Evolutionary conservation across 2,797 vertebrate species (phyloP).

Genomic region (Acanthurus tractus): DNA sequence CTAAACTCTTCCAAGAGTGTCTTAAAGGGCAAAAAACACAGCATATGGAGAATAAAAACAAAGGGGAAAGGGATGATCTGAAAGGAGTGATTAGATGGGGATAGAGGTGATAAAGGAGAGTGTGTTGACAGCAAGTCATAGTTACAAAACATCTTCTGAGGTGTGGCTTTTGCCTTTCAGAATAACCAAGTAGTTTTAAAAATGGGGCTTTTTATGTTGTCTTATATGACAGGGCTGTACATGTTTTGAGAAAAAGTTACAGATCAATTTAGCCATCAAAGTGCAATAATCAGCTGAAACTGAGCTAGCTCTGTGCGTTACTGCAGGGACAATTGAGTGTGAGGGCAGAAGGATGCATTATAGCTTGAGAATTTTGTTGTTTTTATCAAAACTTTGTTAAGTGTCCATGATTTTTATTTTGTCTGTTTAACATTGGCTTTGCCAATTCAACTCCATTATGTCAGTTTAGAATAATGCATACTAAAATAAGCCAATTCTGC

Average conservation of each 20-base stretch:
- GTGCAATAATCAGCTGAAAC: not conserved
- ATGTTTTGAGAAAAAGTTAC: slow-evolving; percentile 2
- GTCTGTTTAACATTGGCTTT: too few species aligned
- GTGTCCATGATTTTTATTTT: too few species aligned
- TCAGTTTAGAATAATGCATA: not conserved
- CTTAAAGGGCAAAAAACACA: slow-evolving; percentile 46
- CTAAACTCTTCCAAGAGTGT: slow-evolving; percentile 37
- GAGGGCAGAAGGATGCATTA: not conserved
- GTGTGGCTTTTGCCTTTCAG: slow-evolving; percentile 1
- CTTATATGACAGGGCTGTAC: not conserved
- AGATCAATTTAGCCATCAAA: slow-evolving; percentile 16
- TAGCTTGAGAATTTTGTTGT: too few species aligned
- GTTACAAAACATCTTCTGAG: not conserved
- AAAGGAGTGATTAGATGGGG: slow-evolving; percentile 12
- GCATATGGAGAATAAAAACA: slow-evolving; percentile 8
- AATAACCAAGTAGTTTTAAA: not conserved
- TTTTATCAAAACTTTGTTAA: too few species aligned
- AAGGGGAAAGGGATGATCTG: not conserved
- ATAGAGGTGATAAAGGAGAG: slow-evolving; percentile 21
- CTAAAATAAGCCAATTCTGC: too few species aligned
- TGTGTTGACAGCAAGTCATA: slow-evolving; percentile 19
- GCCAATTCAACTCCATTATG: not conserved
- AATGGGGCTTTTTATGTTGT: not conserved
- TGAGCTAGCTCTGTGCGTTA: slow-evolving; percentile 1
- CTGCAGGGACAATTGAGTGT: slow-evolving; percentile 5